Base-by-base conservation (phyloP, 2,797 vertebrate genomes). In the Artibeus lituratus region DNA sequence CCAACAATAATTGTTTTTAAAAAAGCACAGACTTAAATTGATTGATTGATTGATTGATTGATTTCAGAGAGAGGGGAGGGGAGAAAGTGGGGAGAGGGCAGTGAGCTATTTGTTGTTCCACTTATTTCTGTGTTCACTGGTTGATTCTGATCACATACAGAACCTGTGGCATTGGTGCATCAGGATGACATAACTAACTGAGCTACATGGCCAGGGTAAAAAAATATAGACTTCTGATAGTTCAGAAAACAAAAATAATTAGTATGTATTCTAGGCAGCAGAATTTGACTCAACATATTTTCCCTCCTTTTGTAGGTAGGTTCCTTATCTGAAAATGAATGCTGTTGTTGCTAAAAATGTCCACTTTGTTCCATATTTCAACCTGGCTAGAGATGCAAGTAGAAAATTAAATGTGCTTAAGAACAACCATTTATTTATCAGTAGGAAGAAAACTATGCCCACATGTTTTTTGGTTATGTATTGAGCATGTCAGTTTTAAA, bases 161-260 rank as follows among this genome's bases (percentile, higher is more conserved):
- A 65, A 65, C 62, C 32, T n/a, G 29, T 29, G n/a, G 14, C 12
- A 62, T 16, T 65, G 59, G 59, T 2, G 29, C 29, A 32, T 29
- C 2, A 6, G 62, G 62, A n/a, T 5, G 12, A 65, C 15, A 65
- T 65, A 65, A 65, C 32, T 29, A 32, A 65, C 62, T 65, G 62
- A 65, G 62, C 14, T 65, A 16, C 62, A 32, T 3, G 29, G 62
- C 29, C 32, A 65, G 32, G 62, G 62, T 14, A 65, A 44, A n/a
- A n/a, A 37, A 55, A 11, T 3, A 65, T 1, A 70, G 5, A 76
- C n/a, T 90, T 6, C 2, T 47, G 35, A 86, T 87, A 90, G 24
- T 49, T 90, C 19, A 84, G 76, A 94, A 95, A 72, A 92, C 39
- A 83, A 94, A 96, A 94, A 53, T 57, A 74, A 84, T 90, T 24